These are phyloP conservation scores for Azorinus chamasolen DNA, from an alignment of 2,888 invertebrate genomes.

Conservation along the genomic window DNA sequence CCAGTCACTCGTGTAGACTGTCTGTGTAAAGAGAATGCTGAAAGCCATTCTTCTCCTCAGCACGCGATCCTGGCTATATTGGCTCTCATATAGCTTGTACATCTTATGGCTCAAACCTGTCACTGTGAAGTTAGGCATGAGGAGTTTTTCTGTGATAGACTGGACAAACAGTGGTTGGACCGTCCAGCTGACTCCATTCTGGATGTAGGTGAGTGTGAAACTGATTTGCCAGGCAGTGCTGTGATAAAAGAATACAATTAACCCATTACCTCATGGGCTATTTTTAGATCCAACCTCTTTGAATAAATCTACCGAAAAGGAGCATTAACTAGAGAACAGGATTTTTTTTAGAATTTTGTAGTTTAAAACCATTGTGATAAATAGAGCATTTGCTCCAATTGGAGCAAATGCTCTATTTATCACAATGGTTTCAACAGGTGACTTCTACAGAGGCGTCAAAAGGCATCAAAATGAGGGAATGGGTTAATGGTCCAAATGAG, in stretches of 20 bases:
- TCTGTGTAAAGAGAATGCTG: conserved; percentile 28
- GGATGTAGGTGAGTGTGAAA: conserved; percentile 28
- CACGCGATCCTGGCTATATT: conserved; percentile 18
- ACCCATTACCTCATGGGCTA: neutral
- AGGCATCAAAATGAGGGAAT: too few relatives aligned
- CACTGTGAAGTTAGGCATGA: conserved; percentile 41
- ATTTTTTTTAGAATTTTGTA: too few relatives aligned
- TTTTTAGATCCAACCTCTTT: too few relatives aligned
- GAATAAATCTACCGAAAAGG: too few relatives aligned
- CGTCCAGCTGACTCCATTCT: neutral
- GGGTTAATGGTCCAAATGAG: too few relatives aligned
- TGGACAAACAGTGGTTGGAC: conserved; percentile 59
- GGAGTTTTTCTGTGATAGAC: conserved; percentile 46
- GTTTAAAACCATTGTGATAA: too few relatives aligned
- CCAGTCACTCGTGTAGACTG: conserved; percentile 49
- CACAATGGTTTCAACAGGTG: too few relatives aligned
- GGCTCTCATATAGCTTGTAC: conserved; percentile 51
- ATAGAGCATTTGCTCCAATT: too few relatives aligned
- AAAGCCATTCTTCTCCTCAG: conserved; percentile 41
- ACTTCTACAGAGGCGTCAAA: too few relatives aligned
- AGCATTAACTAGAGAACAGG: too few relatives aligned
- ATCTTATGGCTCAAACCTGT: conserved; percentile 20
- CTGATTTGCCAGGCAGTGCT: conserved; percentile 51
- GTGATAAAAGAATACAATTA: conserved; percentile 1
- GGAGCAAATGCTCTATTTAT: too few relatives aligned